A percentile compares a stretch with the other conserved stretches of the same genome.
Evolutionary conservation across 1,140 invertebrate genomes (phyloP).

Genomic region (Pseudomyrmex sp.): DNA sequence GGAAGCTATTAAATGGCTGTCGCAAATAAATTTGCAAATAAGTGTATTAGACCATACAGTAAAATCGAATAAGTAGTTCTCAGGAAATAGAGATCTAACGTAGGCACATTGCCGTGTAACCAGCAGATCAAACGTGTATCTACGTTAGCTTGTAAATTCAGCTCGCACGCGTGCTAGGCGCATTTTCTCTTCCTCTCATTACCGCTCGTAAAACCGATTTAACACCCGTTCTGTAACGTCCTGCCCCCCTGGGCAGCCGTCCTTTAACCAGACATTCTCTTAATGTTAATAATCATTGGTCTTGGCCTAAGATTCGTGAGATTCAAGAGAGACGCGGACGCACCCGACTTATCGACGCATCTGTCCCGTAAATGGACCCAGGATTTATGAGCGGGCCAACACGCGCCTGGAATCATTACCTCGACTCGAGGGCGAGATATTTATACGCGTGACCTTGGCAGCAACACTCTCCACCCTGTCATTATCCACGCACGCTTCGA

Average conservation of each 20-base stretch:
- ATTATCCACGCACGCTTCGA: slow-evolving; percentile 71
- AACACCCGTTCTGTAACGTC: background rate
- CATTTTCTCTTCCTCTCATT: background rate
- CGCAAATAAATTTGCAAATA: background rate
- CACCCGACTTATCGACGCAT: slow-evolving; percentile 81
- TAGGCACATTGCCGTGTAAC: background rate
- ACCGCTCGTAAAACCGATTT: slow-evolving; percentile 21
- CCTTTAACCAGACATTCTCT: slow-evolving; percentile 62
- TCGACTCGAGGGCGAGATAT: slow-evolving; percentile 65
- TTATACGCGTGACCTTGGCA: slow-evolving; percentile 68
- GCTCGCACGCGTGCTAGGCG: slow-evolving; percentile 5
- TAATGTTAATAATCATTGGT: slow-evolving; percentile 70
- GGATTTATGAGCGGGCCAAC: slow-evolving; percentile 81
- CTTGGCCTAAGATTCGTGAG: slow-evolving; percentile 19
- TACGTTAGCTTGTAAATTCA: slow-evolving; percentile 15
- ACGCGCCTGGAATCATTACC: slow-evolving; percentile 82
- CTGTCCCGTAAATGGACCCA: slow-evolving; percentile 82
- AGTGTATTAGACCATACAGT: background rate
- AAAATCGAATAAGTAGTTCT: background rate
- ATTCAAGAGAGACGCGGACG: slow-evolving; percentile 71
- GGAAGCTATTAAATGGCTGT: background rate
- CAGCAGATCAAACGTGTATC: background rate
- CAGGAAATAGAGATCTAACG: background rate
- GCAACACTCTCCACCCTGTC: slow-evolving; percentile 74
- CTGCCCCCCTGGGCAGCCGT: slow-evolving; percentile 30